These are phyloP conservation scores for Microplitis deprimator DNA, from an alignment of 2,888 invertebrate genomes.

Conservation along the genomic window DNA sequence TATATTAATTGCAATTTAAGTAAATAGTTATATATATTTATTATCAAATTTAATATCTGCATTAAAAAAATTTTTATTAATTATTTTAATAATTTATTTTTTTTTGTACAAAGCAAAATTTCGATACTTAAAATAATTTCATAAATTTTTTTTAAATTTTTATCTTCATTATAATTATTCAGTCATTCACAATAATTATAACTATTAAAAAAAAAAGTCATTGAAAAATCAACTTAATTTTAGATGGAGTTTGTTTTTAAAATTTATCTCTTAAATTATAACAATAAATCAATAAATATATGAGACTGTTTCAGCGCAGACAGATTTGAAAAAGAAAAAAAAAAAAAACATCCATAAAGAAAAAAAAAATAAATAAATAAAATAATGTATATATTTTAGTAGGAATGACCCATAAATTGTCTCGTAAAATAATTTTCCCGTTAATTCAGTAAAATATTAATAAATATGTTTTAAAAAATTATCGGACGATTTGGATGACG, in stretches of 20 bases:
- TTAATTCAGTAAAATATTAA: constrained; percentile 1
- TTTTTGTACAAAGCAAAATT: too few relatives aligned
- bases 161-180: too few relatives aligned
- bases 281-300: neutral
- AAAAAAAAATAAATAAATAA: neutral
- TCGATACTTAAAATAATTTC: too few relatives aligned
- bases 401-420: neutral
- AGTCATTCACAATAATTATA: too few relatives aligned
- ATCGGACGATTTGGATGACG: neutral
- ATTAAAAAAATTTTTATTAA: too few relatives aligned
- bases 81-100: too few relatives aligned
- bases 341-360: neutral
- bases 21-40: too few relatives aligned
- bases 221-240: too few relatives aligned
- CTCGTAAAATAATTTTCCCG: neutral
- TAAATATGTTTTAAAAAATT: neutral
- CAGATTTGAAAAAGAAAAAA: neutral
- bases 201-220: too few relatives aligned
- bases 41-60: too few relatives aligned
- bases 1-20: too few relatives aligned
- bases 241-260: neutral
- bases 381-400: neutral
- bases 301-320: neutral
- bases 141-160: too few relatives aligned
- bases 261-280: neutral